Conservation (phyloP, 2,797 vertebrate species). For the Xenopus petersii region DNA sequence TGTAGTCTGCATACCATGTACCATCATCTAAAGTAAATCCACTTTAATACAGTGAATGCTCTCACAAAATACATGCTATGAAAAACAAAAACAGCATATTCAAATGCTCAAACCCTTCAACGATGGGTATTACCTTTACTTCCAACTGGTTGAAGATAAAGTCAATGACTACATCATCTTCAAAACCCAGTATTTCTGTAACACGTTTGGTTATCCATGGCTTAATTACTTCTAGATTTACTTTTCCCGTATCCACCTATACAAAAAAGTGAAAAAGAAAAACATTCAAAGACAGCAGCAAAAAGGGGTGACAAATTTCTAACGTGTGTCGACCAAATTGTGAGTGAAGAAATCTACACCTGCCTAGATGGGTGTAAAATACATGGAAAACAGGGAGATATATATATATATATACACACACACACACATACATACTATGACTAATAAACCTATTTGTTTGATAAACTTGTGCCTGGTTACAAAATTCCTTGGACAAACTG, state of each 20-base stretch:
- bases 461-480: too few species aligned
- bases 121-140: conserved; percentile 89
- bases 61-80: conserved; percentile 72
- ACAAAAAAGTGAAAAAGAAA: not conserved
- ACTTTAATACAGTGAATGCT: conserved; percentile 28
- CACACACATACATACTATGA: too few species aligned
- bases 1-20: conserved; percentile 75
- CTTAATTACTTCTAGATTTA: conserved; percentile 99
- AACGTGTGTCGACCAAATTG: too few species aligned
- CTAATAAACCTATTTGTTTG: too few species aligned
- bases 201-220: conserved; percentile 99
- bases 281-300: too few species aligned
- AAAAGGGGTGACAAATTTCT: too few species aligned
- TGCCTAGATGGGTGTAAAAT: too few species aligned
- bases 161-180: conserved; percentile 99
- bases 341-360: too few species aligned
- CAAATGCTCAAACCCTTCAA: conserved; percentile 47
- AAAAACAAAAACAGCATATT: conserved; percentile 15
- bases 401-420: too few species aligned
- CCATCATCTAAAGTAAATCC: conserved; percentile 66
- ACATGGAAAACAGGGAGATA: too few species aligned
- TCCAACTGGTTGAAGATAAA: conserved; percentile 99
- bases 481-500: too few species aligned
- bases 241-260: conserved; percentile 99
- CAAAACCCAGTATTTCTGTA: conserved; percentile 97